Evolutionary conservation across 2,888 invertebrate species (phyloP), one percentile per base, ranked within the genome.

Genomic region (Perizoma flavofasciatum): DNA sequence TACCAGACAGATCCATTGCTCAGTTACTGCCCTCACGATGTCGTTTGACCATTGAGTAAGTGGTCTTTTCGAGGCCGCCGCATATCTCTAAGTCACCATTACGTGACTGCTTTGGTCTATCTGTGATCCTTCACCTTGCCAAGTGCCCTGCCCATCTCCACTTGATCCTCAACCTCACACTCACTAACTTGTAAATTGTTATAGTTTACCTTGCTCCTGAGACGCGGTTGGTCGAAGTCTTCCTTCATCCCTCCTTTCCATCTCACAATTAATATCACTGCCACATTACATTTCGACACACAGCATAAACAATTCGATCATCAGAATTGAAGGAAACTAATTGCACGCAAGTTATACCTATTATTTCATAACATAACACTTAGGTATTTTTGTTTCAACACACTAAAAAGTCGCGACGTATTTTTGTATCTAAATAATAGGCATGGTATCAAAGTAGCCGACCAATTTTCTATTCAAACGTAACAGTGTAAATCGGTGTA

Each of bases 181-280:
- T n/a, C 22, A 22, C 22, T 22, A 1, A 22, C 22, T 22, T 22
- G 22, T 22, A 39, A 6, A n/a, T 39, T 53, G 33, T 2, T 11
- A n/a, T 32, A 46, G 11, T 40, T 55, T 56, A 61, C 90, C 89
- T 84, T 84, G 84, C 66, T 90, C 89, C 63, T 86, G 88, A 48
- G 85, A 84, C 63, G 82, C 78, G 34, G 86, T 77, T 62, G 86
- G 75, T 78, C 88, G 80, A 49, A 79, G 72, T 81, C 85, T 83
- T 64, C 80, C 78, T 55, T 89, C 90, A 68, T 90, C 90, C 64
- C 76, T 70, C 67, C 82, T 88, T 85, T 91, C 90, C 90, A 90
- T 90, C 68, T 82, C 88, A 84, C 80, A 81, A 75, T 76, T 71
- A 66, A 78, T 79, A 73, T 68, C 76, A 81, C 78, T 70, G 65